Conservation (phyloP, 2,113 vertebrate species). For the Megalops atlanticus region DNA sequence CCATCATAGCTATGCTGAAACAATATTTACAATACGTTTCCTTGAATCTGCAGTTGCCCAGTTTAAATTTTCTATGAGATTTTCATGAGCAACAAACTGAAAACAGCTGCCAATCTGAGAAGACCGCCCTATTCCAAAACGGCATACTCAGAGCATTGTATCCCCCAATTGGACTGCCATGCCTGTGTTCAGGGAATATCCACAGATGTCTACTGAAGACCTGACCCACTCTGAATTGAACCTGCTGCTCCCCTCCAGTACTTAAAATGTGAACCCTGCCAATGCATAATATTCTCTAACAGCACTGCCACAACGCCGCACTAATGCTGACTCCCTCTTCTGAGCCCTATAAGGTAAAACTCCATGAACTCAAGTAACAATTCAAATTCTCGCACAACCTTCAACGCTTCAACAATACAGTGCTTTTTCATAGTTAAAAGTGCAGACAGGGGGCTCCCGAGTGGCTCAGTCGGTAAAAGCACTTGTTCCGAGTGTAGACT, state of each 20-base stretch:
- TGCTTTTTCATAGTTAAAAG: too few species aligned
- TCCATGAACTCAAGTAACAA: background rate
- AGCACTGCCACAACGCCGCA: background rate
- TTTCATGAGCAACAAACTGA: background rate
- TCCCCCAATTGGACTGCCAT: background rate
- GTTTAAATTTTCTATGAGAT: background rate
- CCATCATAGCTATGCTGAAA: background rate
- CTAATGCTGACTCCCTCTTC: background rate
- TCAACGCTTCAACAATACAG: background rate
- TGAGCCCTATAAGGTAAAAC: too few species aligned
- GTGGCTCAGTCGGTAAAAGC: too few species aligned
- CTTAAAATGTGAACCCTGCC: background rate
- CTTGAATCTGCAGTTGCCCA: background rate
- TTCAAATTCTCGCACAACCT: background rate
- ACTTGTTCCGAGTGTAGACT: too few species aligned
- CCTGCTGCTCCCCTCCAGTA: background rate
- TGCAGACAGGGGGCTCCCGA: too few species aligned
- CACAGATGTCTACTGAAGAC: too few species aligned
- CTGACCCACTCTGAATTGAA: background rate
- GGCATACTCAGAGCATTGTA: too few species aligned
- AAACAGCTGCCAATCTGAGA: background rate
- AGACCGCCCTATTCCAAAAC: background rate
- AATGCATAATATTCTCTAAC: background rate
- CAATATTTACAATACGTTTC: constrained; percentile 24
- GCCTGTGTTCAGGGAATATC: too few species aligned